A percentile compares a stretch with the other conserved stretches of the same genome.
Evolutionary conservation across 2,888 invertebrate genomes (phyloP).

Genomic region (Tyria jacobaeae): DNA sequence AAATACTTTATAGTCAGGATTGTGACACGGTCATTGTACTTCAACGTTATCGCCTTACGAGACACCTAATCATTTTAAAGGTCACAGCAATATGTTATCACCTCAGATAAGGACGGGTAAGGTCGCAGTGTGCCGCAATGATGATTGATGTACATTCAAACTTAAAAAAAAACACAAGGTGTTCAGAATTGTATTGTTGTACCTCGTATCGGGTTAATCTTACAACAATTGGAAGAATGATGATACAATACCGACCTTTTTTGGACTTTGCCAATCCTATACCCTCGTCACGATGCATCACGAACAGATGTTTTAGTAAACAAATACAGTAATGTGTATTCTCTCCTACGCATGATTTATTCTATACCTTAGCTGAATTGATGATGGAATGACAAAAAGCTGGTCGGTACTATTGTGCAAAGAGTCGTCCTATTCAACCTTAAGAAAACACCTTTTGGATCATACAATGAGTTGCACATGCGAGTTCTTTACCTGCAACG

Average conservation of each 20-base stretch:
- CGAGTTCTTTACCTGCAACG: slow-evolving; percentile 79
- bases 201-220: slow-evolving; percentile 83
- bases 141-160: slow-evolving; percentile 56
- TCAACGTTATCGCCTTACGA: slow-evolving; percentile 69
- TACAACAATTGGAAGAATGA: slow-evolving; percentile 73
- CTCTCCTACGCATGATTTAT: slow-evolving; percentile 83
- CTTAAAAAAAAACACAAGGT: slow-evolving; percentile 75
- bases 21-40: slow-evolving; percentile 82
- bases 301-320: slow-evolving; percentile 82
- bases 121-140: slow-evolving; percentile 78
- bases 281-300: slow-evolving; percentile 60
- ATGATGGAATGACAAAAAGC: slow-evolving; percentile 72
- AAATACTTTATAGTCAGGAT: slow-evolving; percentile 37
- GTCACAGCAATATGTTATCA: slow-evolving; percentile 82
- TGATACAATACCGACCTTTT: slow-evolving; percentile 75
- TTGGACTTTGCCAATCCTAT: slow-evolving; percentile 71
- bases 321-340: slow-evolving; percentile 76
- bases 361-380: slow-evolving; percentile 68
- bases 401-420: slow-evolving; percentile 82
- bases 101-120: slow-evolving; percentile 74
- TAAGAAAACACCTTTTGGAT: slow-evolving; percentile 75
- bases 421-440: slow-evolving; percentile 68
- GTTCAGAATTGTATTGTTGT: slow-evolving; percentile 73
- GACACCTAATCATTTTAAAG: slow-evolving; percentile 80
- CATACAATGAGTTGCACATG: slow-evolving; percentile 82